These are phyloP conservation scores for Synergus umbraculus DNA, from an alignment of 2,888 invertebrate genomes.

Conservation along the genomic window DNA sequence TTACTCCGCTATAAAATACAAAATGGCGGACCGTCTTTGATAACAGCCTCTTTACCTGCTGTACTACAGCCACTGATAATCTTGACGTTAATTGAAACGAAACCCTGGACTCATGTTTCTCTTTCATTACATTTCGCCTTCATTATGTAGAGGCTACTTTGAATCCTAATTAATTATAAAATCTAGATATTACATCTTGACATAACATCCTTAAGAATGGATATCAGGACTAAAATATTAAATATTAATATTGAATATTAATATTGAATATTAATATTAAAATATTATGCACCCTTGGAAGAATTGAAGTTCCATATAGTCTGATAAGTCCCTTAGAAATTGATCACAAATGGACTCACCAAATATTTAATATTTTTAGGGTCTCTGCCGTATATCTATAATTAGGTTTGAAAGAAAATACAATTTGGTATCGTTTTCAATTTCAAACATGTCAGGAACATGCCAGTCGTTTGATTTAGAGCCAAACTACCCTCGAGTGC, in stretches of 20 bases:
- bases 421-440: constrained; percentile 31
- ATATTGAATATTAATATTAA: too few species aligned
- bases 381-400: not conserved
- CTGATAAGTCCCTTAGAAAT: not conserved
- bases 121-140: not conserved
- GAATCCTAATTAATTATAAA: not conserved
- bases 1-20: constrained; percentile 62
- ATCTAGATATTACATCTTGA: too few species aligned
- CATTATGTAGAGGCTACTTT: not conserved
- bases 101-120: not conserved
- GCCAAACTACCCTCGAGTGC: constrained; percentile 57
- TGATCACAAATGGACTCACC: not conserved
- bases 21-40: constrained; percentile 64
- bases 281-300: not conserved
- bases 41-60: constrained; percentile 50
- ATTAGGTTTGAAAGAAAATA: constrained; percentile 4
- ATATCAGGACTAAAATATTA: too few species aligned
- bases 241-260: too few species aligned
- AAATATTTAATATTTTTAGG: not conserved
- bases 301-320: not conserved
- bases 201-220: too few species aligned
- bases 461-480: constrained; percentile 41
- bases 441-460: constrained; percentile 15
- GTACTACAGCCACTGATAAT: constrained; percentile 20
- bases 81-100: constrained; percentile 12